Base-by-base conservation (phyloP, 2,797 vertebrate species). In the Chloroceryle amazona region DNA sequence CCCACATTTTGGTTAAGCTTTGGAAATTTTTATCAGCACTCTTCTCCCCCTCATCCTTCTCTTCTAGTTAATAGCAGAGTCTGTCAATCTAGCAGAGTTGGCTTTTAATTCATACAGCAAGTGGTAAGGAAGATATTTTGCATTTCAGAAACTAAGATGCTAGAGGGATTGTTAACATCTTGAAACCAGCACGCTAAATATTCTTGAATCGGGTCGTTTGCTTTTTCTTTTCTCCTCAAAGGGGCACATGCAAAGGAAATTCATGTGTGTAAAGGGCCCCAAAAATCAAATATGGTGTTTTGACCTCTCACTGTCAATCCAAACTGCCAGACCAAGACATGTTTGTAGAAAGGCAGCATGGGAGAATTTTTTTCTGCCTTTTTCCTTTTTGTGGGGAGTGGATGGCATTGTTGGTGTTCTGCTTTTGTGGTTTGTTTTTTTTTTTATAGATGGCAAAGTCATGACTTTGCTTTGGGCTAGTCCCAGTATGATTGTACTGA, bases 1-100 rank as follows among this genome's bases (percentile, higher is more conserved):
- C 47, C 29, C 44, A 70, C 9, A 89, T 82, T 87, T 82, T 90
- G 31, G 44, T 94, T 89, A 82, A 90, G 17, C 49, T 90, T 91
- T 82, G 41, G 33, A 86, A 95, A 44, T 39, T 91, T 90, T 57
- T 87, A 29, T 91, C 29, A 54, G 35, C 18, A 90, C 6, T 83
- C 6, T 52, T 80, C 9, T 70, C 49, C 57, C 10, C 39, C 49
- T 89, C 31, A 66, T 70, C 35, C 28, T 6, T 3, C 13, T 84
- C 39, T 88, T 83, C 23, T 52, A 41, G 35, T 60, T 86, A 90
- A 86, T 72, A 68, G 61, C 61, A 68, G 86, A 74, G n/a, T 80
- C 85, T 89, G 46, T 87, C 51, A 49, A 6, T 90, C 72, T 90
- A 84, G 9, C 33, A 68, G 62, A 86, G 29, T 22, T 78, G 29